Conservation (phyloP, 2,113 vertebrate genomes). For the Carassius gibelio region DNA sequence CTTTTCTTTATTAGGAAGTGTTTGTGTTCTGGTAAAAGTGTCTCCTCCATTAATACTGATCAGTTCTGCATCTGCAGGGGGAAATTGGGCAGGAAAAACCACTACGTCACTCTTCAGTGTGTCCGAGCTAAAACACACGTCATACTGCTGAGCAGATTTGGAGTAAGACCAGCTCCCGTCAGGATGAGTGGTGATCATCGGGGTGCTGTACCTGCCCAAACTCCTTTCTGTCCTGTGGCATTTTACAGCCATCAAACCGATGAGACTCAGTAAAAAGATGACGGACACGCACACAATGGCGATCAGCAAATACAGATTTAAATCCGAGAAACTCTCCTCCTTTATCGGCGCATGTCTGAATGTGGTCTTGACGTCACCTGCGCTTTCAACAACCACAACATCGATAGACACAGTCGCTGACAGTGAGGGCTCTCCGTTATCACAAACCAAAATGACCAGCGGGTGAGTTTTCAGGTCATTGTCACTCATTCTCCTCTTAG, state of each 20-base stretch:
- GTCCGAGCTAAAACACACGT: conserved; percentile 9
- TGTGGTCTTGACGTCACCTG: too few species aligned
- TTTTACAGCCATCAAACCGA: background rate
- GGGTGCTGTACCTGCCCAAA: conserved; percentile 8
- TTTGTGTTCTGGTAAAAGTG: conserved; percentile 11
- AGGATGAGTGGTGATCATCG: conserved; percentile 9
- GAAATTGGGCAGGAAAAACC: background rate
- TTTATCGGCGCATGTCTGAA: too few species aligned
- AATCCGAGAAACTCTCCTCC: too few species aligned
- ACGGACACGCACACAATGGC: too few species aligned
- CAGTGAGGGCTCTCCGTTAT: too few species aligned
- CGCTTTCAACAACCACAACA: too few species aligned
- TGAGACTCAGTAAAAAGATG: background rate
- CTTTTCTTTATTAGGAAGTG: background rate
- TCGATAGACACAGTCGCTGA: too few species aligned
- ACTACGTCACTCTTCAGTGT: conserved; percentile 9
- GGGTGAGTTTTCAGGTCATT: too few species aligned
- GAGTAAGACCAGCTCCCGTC: conserved; percentile 11
- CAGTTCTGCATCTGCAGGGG: background rate
- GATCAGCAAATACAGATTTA: too few species aligned
- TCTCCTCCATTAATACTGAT: conserved; percentile 22
- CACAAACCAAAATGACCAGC: too few species aligned
- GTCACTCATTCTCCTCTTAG: too few species aligned
- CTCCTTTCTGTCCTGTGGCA: background rate
- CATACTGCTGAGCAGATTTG: conserved; percentile 15